Base-by-base conservation (phyloP, 2,888 invertebrate species). In the Xanthostigma xanthostigma region DNA sequence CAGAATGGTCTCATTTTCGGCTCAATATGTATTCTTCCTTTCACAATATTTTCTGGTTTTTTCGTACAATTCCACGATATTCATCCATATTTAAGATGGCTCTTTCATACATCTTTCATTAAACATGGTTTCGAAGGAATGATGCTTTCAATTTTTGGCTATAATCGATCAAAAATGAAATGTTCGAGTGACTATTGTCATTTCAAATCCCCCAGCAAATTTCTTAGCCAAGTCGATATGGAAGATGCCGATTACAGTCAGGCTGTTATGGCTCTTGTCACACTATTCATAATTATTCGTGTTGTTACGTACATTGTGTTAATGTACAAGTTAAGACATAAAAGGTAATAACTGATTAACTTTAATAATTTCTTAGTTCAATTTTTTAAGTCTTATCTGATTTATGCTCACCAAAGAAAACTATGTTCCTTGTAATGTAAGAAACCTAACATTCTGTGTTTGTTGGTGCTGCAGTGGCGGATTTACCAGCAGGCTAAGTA, bases 1-100 rank as follows among this genome's bases (percentile, higher is more conserved):
- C 72, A 94, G 90, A 79, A 86, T 61, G 92, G 91, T 11, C 87
- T 90, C 6, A 81, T 93, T 59, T 78, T 94, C 62, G 95, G 94
- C 6, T 90, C 94, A 9, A 80, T 94, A 54, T 78, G 84, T 58
- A 79, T 88, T 53, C 78, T 89, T 64, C 94, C 95, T 0, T 90
- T 93, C 62, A 76, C 88, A 27, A 74, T 91, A 56, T 94, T 95
- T 70, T 90, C 91, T 48, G 95, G 95, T 8, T 94, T 93, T 69
- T 94, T 95, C 64, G 79, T 95, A 2, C 84, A 82, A 59, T 75
- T 86, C 57, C 77, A 76, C 57, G 89, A 92, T 57, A 84, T 91
- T 2, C 90, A 90, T 9, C 65, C 68, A 1, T 79, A 79, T 58
- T 69, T 91, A 54, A 79, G 79, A 42, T 94, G 92, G 91, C 58